phyloP scores from a whole-genome alignment of 1,140 invertebrate species.

The Leptinotarsa defecta region DNA sequence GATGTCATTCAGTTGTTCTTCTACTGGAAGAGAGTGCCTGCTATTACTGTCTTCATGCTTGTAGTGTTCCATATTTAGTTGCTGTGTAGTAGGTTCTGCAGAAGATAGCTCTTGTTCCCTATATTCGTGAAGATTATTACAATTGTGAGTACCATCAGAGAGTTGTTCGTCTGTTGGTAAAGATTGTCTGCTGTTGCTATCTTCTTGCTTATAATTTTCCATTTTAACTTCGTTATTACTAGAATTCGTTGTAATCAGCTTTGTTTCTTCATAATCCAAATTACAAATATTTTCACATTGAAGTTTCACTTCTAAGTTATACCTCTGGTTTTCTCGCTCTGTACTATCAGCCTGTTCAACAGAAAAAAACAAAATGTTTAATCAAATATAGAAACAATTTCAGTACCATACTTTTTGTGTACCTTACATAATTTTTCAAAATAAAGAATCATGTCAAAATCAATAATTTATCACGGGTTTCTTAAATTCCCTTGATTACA shows the following conservation, averaged over 20 bases:
- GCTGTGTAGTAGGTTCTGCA: not conserved
- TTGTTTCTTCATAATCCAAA: conserved; percentile 24
- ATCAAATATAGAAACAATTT: no score
- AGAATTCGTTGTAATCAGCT: conserved; percentile 16
- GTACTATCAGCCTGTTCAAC: not conserved
- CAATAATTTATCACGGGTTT: no score
- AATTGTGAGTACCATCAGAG: not conserved
- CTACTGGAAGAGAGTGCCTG: conserved; percentile 30
- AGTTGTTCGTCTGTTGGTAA: conserved; percentile 22
- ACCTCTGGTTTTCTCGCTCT: conserved; percentile 1
- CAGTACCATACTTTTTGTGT: no score
- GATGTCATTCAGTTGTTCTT: conserved; percentile 33
- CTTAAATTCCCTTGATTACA: no score
- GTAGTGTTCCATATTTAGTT: conserved; percentile 26
- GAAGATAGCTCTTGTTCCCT: conserved; percentile 21
- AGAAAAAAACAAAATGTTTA: not conserved
- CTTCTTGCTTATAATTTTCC: conserved; percentile 29
- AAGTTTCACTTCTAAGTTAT: conserved; percentile 11
- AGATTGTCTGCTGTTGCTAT: conserved; percentile 29
- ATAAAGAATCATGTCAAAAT: no score
- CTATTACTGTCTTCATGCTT: conserved; percentile 39
- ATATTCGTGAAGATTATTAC: conserved; percentile 13
- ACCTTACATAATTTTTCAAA: no score
- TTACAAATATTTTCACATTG: conserved; percentile 7
- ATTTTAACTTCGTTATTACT: conserved; percentile 26